A percentile compares a stretch with the other conserved stretches of the same genome.
phyloP scores from a whole-genome alignment of 2,113 vertebrate species.

The Neofelis nebulosa region DNA sequence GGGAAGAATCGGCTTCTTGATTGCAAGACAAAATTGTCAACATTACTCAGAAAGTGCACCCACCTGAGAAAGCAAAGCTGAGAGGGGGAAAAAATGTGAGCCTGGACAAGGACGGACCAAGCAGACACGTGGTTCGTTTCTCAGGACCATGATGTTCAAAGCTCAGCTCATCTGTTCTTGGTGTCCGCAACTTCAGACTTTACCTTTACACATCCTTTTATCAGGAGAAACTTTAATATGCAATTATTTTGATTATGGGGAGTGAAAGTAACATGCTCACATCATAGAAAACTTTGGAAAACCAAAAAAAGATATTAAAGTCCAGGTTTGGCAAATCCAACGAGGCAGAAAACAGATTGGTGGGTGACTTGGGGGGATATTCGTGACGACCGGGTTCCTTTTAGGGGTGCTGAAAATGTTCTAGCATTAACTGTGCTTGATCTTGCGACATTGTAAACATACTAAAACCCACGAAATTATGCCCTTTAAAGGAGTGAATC shows the following conservation, averaged over 20 bases:
- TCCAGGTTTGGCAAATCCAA: too few species aligned
- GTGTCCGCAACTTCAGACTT: not conserved
- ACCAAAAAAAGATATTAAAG: too few species aligned
- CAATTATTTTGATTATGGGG: not conserved
- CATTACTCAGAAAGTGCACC: not conserved
- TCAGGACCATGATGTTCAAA: not conserved
- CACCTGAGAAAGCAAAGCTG: not conserved
- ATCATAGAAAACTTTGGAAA: not conserved
- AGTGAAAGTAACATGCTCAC: not conserved
- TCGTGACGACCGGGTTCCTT: not conserved
- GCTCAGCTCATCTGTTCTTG: too few species aligned
- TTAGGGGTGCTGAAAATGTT: too few species aligned
- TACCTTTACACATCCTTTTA: not conserved
- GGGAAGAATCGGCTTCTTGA: too few species aligned
- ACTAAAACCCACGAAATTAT: not conserved
- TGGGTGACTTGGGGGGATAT: too few species aligned
- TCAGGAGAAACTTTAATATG: not conserved
- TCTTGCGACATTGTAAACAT: not conserved
- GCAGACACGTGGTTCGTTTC: rapidly evolving
- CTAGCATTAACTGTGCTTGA: not conserved
- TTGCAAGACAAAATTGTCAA: not conserved
- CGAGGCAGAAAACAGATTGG: not conserved
- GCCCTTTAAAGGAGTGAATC: not conserved
- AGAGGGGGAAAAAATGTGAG: not conserved
- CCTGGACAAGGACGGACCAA: too few species aligned